Conservation (phyloP, 2,113 vertebrate genomes). For the Psittacara wagleri region DNA sequence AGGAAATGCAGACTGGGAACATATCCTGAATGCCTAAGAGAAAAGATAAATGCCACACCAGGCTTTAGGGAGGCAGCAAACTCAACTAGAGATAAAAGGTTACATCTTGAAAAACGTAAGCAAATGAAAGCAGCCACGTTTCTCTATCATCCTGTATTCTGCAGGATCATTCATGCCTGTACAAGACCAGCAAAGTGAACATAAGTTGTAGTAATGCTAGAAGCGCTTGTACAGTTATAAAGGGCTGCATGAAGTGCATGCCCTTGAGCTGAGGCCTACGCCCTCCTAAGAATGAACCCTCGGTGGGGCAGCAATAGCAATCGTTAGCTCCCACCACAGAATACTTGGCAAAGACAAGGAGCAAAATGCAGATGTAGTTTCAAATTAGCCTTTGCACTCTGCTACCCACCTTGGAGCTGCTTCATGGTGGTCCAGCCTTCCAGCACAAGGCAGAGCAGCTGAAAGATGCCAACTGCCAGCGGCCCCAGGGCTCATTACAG, state of each 20-base stretch:
- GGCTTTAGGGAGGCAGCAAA: not conserved
- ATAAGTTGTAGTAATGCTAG: not conserved
- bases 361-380: not conserved
- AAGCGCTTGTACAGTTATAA: fast-evolving
- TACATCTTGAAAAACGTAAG: not conserved
- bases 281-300: not conserved
- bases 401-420: not conserved
- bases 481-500: not conserved
- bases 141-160: not conserved
- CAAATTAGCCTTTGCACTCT: not conserved
- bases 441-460: not conserved
- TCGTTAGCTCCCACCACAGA: not conserved
- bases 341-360: not conserved
- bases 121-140: fast-evolving
- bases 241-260: not conserved
- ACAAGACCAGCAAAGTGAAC: not conserved
- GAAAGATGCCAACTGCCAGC: not conserved
- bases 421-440: not conserved
- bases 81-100: not conserved
- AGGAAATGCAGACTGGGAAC: not conserved
- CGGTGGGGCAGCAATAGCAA: fast-evolving
- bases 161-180: not conserved
- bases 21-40: not conserved
- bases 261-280: not conserved
- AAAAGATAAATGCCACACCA: not conserved